Evolutionary conservation across 2,888 invertebrate genomes (phyloP).

Genomic region (Apomyelois bistriatella): DNA sequence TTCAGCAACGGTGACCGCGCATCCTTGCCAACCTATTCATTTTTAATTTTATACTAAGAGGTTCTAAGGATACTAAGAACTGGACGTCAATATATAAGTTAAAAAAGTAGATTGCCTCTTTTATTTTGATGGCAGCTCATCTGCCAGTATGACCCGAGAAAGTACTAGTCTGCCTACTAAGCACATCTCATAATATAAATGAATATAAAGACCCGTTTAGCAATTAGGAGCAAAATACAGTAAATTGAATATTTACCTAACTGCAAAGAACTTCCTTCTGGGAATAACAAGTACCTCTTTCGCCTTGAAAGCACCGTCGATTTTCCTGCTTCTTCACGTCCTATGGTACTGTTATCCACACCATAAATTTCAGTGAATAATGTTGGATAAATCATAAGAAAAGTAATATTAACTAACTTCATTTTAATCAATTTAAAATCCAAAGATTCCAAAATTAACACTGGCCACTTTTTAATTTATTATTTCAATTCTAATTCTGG

Average conservation of each 20-base stretch:
- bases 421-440: neutral
- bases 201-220: too few species aligned
- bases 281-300: conserved; percentile 81
- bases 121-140: too few species aligned
- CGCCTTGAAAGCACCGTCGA: conserved; percentile 68
- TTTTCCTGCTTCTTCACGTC: conserved; percentile 37
- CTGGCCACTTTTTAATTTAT: conserved; percentile 10
- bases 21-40: too few species aligned
- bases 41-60: too few species aligned
- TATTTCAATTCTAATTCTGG: conserved; percentile 10
- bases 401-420: neutral
- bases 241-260: conserved; percentile 49
- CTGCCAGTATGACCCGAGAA: too few species aligned
- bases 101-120: too few species aligned
- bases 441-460: neutral
- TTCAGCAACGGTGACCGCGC: too few species aligned
- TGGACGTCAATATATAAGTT: too few species aligned
- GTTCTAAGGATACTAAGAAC: too few species aligned
- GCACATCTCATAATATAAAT: too few species aligned
- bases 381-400: neutral
- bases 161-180: too few species aligned
- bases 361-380: conserved; percentile 11
- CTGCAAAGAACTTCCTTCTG: conserved; percentile 81
- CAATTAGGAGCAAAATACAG: neutral
- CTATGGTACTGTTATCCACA: conserved; percentile 34